These are phyloP conservation scores for Mobula hypostoma DNA, from an alignment of 2,113 vertebrate genomes.

Conservation along the genomic window DNA sequence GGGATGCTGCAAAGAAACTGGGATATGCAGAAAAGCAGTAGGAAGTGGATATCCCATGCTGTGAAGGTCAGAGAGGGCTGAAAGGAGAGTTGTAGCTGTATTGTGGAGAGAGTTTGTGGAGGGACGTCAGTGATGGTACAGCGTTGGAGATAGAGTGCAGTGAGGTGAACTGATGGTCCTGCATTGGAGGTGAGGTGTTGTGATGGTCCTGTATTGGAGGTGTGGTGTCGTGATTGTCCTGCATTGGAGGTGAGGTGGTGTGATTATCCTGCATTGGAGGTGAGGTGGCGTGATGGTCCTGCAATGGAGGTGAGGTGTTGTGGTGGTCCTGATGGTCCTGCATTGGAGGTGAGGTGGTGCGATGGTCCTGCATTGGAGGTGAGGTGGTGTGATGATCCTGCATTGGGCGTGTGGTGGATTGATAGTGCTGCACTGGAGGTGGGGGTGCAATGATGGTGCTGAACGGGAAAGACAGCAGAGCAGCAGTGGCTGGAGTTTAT, in stretches of 20 bases:
- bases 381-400: background rate
- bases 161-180: background rate
- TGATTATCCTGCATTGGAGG: too few relatives aligned
- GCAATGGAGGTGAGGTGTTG: background rate
- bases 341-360: background rate
- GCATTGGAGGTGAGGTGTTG: background rate
- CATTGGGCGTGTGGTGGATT: background rate
- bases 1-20: too few relatives aligned
- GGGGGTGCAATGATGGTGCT: background rate
- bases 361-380: background rate
- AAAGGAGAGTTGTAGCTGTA: too few relatives aligned
- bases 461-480: too few relatives aligned
- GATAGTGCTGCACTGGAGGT: background rate
- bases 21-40: too few relatives aligned
- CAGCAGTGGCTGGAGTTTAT: too few relatives aligned
- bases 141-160: too few relatives aligned
- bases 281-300: background rate
- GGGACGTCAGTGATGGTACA: too few relatives aligned
- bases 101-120: too few relatives aligned
- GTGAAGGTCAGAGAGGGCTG: too few relatives aligned
- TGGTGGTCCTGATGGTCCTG: background rate
- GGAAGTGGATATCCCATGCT: too few relatives aligned
- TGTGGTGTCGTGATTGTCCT: background rate
- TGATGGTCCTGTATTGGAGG: background rate
- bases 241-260: background rate